Evolutionary conservation across 2,113 vertebrate species (phyloP).

Genomic region (Gasterosteus nipponicus): DNA sequence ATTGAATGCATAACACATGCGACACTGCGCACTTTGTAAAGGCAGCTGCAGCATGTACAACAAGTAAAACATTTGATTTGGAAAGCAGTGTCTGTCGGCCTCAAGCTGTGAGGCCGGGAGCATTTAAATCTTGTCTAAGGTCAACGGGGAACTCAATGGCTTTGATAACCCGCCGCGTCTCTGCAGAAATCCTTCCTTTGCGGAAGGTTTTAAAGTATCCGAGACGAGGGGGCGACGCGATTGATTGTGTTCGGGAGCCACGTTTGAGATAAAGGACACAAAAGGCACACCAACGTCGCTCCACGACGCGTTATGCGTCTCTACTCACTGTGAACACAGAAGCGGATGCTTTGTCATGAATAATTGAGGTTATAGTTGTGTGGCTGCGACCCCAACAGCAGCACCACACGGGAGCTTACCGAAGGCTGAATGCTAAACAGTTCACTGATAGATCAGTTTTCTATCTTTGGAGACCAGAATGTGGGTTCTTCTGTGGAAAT

Average conservation of each 20-base stretch:
- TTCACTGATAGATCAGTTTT: conserved; percentile 34
- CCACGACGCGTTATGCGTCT: conserved; percentile 13
- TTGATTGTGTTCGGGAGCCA: conserved; percentile 32
- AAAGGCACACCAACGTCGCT: conserved; percentile 18
- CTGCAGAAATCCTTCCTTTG: conserved; percentile 37
- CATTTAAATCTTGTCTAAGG: conserved; percentile 67
- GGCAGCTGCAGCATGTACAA: not conserved
- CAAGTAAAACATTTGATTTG: not conserved
- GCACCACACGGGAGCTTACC: conserved; percentile 26
- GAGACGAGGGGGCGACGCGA: conserved; percentile 3
- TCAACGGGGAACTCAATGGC: conserved; percentile 58
- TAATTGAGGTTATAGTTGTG: conserved; percentile 51
- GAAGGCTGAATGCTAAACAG: conserved; percentile 32
- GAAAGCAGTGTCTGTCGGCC: not conserved
- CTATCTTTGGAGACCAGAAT: not conserved
- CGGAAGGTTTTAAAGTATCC: conserved; percentile 35
- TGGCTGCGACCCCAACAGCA: conserved; percentile 12
- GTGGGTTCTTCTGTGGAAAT: conserved; percentile 26
- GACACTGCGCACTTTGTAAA: not conserved
- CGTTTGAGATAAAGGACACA: conserved; percentile 36
- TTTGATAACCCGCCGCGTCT: conserved; percentile 57
- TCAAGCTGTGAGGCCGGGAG: conserved; percentile 49
- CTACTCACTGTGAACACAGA: conserved; percentile 20
- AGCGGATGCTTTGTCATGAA: conserved; percentile 50
- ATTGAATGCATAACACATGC: not conserved